phyloP scores from a whole-genome alignment of 2,888 invertebrate species.

The Yponomeuta sedellus region DNA sequence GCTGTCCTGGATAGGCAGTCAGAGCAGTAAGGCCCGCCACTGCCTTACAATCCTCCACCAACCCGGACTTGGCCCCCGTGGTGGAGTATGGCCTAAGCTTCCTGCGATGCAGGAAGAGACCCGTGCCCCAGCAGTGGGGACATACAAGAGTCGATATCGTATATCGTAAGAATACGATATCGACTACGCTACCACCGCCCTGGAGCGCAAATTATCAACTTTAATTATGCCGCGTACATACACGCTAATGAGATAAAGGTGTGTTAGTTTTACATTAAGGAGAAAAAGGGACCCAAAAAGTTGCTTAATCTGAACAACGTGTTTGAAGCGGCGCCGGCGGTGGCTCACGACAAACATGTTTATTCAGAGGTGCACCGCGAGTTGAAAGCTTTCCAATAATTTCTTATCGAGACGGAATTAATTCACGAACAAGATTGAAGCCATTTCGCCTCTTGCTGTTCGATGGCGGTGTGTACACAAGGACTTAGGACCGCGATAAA shows the following conservation, averaged over 20 bases:
- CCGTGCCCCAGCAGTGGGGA: too few species aligned
- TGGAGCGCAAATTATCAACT: not conserved
- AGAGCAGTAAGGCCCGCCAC: too few species aligned
- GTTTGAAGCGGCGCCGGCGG: not conserved
- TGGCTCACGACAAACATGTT: not conserved
- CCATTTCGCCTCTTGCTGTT: not conserved
- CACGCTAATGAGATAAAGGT: not conserved
- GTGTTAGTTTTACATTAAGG: not conserved
- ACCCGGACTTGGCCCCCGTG: too few species aligned
- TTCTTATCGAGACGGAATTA: conserved; percentile 6
- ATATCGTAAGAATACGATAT: too few species aligned
- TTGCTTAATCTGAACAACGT: not conserved
- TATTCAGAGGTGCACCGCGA: not conserved
- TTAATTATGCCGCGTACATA: not conserved
- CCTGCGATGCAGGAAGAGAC: too few species aligned
- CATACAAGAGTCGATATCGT: too few species aligned
- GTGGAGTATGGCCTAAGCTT: too few species aligned
- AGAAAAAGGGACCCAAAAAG: not conserved
- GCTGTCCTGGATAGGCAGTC: too few species aligned
- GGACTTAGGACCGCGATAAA: conserved; percentile 24
- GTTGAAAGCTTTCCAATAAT: not conserved
- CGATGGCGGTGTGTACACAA: conserved; percentile 24
- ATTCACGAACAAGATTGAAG: conserved; percentile 2
- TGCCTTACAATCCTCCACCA: too few species aligned
- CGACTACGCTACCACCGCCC: too few species aligned